Conservation (phyloP, 2,113 vertebrate genomes). For the Gallinago jamesoni region DNA sequence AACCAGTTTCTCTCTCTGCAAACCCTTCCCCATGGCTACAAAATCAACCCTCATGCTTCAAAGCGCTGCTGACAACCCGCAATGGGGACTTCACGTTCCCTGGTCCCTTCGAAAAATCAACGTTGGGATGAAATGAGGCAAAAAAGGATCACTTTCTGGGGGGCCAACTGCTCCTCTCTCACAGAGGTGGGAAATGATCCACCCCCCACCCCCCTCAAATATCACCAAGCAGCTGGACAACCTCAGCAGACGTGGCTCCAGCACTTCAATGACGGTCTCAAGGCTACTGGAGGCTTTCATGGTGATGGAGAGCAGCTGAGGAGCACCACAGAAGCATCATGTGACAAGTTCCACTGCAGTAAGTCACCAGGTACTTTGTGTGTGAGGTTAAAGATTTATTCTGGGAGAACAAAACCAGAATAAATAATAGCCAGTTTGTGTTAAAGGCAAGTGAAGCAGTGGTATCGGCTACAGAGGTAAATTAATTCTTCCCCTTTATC, state of each 20-base stretch:
- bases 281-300: not conserved
- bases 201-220: no score
- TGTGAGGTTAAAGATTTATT: not conserved
- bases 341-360: not conserved
- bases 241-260: not conserved
- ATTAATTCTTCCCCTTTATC: not conserved
- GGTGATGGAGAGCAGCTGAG: not conserved
- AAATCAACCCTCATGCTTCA: not conserved
- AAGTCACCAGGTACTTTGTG: not conserved
- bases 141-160: not conserved
- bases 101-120: not conserved
- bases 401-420: not conserved
- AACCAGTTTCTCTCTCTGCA: not conserved
- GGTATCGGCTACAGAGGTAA: not conserved
- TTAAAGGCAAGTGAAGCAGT: not conserved
- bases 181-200: not conserved
- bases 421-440: not conserved
- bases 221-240: not conserved
- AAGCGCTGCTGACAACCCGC: not conserved
- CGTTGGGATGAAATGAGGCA: fast-evolving
- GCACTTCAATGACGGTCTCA: not conserved
- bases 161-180: not conserved
- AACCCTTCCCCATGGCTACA: not conserved
- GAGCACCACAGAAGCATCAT: not conserved
- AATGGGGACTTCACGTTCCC: not conserved